phyloP scores from a whole-genome alignment of 2,113 vertebrate genomes.

The Lichenostomus cassidix region DNA sequence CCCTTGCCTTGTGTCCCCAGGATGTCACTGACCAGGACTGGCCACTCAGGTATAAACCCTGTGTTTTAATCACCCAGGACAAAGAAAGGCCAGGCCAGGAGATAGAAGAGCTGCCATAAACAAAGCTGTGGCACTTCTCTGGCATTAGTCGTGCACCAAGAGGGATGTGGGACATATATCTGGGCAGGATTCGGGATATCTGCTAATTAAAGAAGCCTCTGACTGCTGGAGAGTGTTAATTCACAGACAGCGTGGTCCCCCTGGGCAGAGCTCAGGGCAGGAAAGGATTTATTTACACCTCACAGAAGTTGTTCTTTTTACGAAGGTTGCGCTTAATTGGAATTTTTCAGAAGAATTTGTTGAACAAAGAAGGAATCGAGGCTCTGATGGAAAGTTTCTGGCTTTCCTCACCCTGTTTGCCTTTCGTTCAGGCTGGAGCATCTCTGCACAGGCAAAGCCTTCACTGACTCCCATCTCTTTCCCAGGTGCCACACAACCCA shows the following conservation, averaged over 20 bases:
- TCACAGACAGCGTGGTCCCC: background rate
- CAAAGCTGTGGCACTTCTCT: background rate
- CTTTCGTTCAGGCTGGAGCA: background rate
- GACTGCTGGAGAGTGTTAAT: conserved; percentile 12
- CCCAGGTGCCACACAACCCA: background rate
- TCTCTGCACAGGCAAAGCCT: background rate
- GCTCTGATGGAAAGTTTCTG: background rate
- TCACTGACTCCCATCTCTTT: fast-evolving
- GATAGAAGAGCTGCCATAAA: background rate
- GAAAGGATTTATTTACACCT: conserved; percentile 47
- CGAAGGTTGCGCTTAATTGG: background rate
- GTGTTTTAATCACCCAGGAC: background rate
- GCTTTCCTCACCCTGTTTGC: background rate
- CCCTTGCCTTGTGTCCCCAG: background rate
- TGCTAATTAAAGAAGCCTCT: conserved; percentile 41
- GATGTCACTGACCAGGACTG: background rate
- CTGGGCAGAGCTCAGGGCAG: background rate
- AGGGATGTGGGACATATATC: background rate
- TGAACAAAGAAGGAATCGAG: background rate
- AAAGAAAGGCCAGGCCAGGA: background rate
- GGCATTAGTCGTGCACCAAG: background rate
- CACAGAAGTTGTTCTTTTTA: background rate
- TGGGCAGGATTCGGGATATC: background rate
- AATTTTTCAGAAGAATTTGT: background rate
- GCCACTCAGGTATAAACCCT: background rate